phyloP scores from a whole-genome alignment of 1,140 invertebrate species.

The Chelonus insularis region DNA sequence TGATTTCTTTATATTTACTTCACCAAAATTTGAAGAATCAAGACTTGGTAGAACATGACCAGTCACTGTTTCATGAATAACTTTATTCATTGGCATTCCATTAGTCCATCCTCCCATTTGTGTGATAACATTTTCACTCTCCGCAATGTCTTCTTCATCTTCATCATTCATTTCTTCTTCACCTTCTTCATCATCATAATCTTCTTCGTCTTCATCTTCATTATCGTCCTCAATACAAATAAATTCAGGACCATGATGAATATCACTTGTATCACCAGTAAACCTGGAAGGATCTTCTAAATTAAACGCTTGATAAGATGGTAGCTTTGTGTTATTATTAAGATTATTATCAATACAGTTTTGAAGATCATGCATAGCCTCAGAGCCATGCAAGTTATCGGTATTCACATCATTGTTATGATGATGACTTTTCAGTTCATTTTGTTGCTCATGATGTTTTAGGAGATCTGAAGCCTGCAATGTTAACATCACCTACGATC shows the following conservation, averaged over 20 bases:
- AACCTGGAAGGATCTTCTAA: not conserved
- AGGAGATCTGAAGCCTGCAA: constrained; percentile 17
- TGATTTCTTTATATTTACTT: constrained; percentile 64
- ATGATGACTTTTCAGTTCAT: not conserved
- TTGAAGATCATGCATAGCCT: not conserved
- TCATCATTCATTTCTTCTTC: constrained; percentile 22
- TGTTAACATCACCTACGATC: constrained; percentile 29
- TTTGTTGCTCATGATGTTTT: not conserved
- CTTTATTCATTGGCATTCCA: constrained; percentile 13
- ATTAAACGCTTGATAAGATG: not conserved
- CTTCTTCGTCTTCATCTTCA: constrained; percentile 28
- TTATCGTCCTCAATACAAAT: constrained; percentile 35
- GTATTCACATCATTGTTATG: not conserved
- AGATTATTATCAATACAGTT: not conserved
- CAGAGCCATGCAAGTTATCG: not conserved
- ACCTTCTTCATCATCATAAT: constrained; percentile 16
- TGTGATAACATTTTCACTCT: not conserved
- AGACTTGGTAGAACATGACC: constrained; percentile 35
- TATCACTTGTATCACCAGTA: not conserved
- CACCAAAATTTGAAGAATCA: constrained; percentile 54
- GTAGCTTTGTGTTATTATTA: not conserved
- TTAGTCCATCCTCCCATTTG: not conserved
- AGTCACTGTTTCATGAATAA: constrained; percentile 32
- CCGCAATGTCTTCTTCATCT: constrained; percentile 14
- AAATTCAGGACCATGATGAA: constrained; percentile 1